phyloP scores from a whole-genome alignment of 2,113 vertebrate genomes.

The Ctenomys sociabilis region DNA sequence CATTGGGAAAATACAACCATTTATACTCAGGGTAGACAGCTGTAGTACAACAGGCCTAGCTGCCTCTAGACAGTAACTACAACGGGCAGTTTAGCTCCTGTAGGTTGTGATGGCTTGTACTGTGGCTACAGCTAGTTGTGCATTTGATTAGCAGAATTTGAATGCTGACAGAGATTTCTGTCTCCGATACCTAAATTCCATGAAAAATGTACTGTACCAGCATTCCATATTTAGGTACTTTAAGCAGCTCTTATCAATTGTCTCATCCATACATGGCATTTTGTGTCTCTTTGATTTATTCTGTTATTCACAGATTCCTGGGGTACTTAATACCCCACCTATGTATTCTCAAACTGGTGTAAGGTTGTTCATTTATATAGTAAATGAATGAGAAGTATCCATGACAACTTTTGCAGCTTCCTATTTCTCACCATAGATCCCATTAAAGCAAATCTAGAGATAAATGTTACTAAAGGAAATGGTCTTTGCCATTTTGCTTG shows the following conservation, averaged over 20 bases:
- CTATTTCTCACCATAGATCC: neutral
- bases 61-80: neutral
- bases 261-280: neutral
- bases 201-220: neutral
- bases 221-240: neutral
- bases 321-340: neutral
- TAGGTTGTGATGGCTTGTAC: neutral
- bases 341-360: neutral
- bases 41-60: neutral
- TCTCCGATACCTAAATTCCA: neutral
- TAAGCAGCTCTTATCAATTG: neutral
- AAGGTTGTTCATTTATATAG: neutral
- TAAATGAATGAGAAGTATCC: neutral
- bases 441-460: neutral
- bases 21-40: neutral
- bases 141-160: neutral
- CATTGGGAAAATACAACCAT: neutral
- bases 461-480: neutral
- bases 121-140: neutral
- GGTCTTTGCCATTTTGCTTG: neutral
- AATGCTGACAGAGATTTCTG: neutral
- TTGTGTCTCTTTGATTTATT: neutral
- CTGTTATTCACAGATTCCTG: neutral
- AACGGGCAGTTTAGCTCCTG: neutral
- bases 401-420: neutral